Evolutionary conservation across 2,797 vertebrate species (phyloP).

Genomic region (Ataeniobius toweri): DNA sequence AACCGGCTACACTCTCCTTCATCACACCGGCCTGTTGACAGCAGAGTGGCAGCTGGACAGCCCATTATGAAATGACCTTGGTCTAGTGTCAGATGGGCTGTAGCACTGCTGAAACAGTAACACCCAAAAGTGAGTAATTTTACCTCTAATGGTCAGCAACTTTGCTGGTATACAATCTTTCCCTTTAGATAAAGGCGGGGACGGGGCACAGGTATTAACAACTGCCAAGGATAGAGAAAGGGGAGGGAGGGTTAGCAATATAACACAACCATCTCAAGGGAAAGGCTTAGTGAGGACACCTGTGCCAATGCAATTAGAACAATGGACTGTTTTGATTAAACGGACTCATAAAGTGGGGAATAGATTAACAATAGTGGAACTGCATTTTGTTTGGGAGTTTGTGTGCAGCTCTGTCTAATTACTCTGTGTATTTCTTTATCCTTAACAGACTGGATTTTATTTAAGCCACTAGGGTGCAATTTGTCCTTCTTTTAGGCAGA

Average conservation of each 20-base stretch:
- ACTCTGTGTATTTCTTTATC: slow-evolving; percentile 47
- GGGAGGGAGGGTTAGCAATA: background rate
- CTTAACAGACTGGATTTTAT: slow-evolving; percentile 44
- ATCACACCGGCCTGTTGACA: slow-evolving; percentile 76
- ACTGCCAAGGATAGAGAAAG: slow-evolving; percentile 37
- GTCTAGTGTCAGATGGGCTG: slow-evolving; percentile 64
- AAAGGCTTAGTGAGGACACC: slow-evolving; percentile 24
- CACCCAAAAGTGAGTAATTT: slow-evolving; percentile 76
- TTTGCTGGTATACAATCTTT: slow-evolving; percentile 56
- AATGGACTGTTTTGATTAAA: slow-evolving; percentile 46
- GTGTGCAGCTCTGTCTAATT: slow-evolving; percentile 42
- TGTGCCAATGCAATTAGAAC: slow-evolving; percentile 39
- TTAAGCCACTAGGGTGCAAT: slow-evolving; percentile 42
- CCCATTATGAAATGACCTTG: slow-evolving; percentile 81
- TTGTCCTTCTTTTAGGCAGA: slow-evolving; percentile 41
- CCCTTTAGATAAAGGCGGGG: slow-evolving; percentile 44
- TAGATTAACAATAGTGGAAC: slow-evolving; percentile 48
- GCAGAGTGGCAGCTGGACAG: slow-evolving; percentile 75
- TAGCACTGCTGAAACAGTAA: slow-evolving; percentile 69
- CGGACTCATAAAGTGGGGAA: slow-evolving; percentile 35
- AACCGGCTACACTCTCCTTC: slow-evolving; percentile 62
- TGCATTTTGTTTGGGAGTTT: slow-evolving; percentile 26
- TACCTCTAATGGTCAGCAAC: slow-evolving; percentile 74
- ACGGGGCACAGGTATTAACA: slow-evolving; percentile 32
- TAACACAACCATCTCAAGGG: slow-evolving; percentile 9